These are phyloP conservation scores for Petrocephalus schoutedeni DNA, from an alignment of 2,797 vertebrate species.

Conservation along the genomic window DNA sequence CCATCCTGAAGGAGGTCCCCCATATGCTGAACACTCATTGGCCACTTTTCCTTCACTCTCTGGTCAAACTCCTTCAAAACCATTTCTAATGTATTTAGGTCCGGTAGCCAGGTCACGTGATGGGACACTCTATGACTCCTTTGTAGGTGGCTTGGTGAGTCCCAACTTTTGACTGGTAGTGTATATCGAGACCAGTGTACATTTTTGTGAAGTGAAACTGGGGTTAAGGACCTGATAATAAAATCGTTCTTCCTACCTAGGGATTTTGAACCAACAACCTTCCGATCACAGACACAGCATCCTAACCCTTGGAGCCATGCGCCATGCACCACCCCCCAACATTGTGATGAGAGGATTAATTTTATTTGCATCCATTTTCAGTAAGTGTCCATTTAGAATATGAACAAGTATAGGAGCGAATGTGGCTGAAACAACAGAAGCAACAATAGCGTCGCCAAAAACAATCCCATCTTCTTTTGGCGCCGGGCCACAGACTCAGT, in stretches of 20 bases:
- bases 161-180: not conserved
- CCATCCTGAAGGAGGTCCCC: not conserved
- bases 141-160: not conserved
- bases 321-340: not conserved
- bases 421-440: not conserved
- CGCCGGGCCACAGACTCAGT: not conserved
- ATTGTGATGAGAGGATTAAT: not conserved
- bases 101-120: not conserved
- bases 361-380: conserved; percentile 1
- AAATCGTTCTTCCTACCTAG: not conserved
- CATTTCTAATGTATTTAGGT: not conserved
- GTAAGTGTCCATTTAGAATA: not conserved
- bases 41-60: not conserved
- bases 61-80: not conserved
- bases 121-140: not conserved
- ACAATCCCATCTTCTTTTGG: not conserved
- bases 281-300: not conserved
- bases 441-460: not conserved
- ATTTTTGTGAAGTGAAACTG: not conserved
- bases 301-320: not conserved
- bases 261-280: not conserved
- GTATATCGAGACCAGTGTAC: not conserved
- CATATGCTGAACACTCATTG: not conserved
- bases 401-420: not conserved
- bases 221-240: not conserved